A percentile compares a stretch with the other conserved stretches of the same genome.
These are phyloP conservation scores for Cybosia mesomella DNA, from an alignment of 2,888 invertebrate genomes.

Conservation along the genomic window DNA sequence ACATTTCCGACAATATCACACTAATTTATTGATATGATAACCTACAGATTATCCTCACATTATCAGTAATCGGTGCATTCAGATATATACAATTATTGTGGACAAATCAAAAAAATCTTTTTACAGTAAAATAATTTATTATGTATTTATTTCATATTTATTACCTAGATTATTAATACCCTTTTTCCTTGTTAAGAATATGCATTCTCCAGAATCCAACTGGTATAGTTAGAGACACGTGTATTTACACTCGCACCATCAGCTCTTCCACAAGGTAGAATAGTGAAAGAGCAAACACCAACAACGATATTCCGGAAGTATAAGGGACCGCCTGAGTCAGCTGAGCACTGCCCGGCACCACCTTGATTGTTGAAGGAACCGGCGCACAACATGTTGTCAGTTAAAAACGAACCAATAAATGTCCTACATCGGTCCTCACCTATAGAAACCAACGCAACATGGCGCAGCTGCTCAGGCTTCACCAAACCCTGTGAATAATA, in stretches of 20 bases:
- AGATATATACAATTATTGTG: no score
- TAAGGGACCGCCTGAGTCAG: neutral
- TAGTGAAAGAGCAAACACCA: neutral
- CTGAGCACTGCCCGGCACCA: neutral
- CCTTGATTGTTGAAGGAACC: neutral
- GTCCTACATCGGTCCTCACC: neutral
- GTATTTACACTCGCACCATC: neutral
- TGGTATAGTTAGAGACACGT: neutral
- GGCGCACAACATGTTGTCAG: neutral
- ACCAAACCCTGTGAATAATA: neutral
- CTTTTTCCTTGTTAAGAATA: conserved; percentile 3
- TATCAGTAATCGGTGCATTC: no score
- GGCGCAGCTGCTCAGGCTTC: neutral
- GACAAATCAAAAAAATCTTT: neutral
- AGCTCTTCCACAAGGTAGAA: neutral
- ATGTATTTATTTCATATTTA: neutral
- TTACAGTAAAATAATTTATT: no score
- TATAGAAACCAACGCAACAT: neutral
- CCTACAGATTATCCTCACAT: no score
- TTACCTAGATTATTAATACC: neutral
- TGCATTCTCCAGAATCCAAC: neutral
- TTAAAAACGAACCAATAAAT: neutral
- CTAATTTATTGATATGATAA: no score
- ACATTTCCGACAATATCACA: no score
- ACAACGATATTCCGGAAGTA: neutral